phyloP scores from a whole-genome alignment of 2,888 invertebrate genomes.

The Marronus borbonicus region DNA sequence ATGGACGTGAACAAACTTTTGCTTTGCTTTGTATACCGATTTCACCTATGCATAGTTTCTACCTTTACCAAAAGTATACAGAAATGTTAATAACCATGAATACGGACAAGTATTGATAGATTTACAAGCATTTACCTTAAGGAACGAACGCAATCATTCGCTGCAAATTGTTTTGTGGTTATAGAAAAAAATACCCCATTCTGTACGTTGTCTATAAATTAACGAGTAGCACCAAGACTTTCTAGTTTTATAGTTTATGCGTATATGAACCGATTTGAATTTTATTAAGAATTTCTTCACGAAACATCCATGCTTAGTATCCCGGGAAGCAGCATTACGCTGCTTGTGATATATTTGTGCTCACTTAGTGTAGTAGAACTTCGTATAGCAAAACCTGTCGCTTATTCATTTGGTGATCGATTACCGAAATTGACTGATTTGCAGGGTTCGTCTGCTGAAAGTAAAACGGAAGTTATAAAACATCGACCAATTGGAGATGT shows the following conservation, averaged over 20 bases:
- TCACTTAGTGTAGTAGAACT: conserved; percentile 34
- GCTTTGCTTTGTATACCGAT: conserved; percentile 14
- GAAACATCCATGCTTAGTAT: neutral
- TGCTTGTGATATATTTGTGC: conserved; percentile 42
- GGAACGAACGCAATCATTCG: conserved; percentile 31
- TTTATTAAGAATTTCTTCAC: neutral
- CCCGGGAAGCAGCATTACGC: conserved; percentile 49
- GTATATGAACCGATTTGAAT: neutral
- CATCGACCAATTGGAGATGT: neutral
- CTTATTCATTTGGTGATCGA: conserved; percentile 49
- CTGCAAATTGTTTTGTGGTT: conserved; percentile 36
- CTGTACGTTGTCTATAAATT: conserved; percentile 30
- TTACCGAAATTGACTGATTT: conserved; percentile 22
- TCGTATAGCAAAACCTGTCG: conserved; percentile 48
- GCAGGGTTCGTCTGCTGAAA: conserved; percentile 11
- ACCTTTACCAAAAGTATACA: conserved; percentile 17
- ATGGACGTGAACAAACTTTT: neutral
- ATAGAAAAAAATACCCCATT: conserved; percentile 7
- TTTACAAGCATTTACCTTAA: conserved; percentile 4
- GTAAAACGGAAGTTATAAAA: conserved; percentile 14
- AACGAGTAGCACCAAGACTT: conserved; percentile 18
- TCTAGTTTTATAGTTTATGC: conserved; percentile 27
- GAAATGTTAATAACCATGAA: conserved; percentile 37
- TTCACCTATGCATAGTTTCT: conserved; percentile 24
- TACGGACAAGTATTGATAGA: neutral